A percentile compares a stretch with the other conserved stretches of the same genome.
phyloP scores from a whole-genome alignment of 2,797 vertebrate genomes.

The Chrosomus eos region DNA sequence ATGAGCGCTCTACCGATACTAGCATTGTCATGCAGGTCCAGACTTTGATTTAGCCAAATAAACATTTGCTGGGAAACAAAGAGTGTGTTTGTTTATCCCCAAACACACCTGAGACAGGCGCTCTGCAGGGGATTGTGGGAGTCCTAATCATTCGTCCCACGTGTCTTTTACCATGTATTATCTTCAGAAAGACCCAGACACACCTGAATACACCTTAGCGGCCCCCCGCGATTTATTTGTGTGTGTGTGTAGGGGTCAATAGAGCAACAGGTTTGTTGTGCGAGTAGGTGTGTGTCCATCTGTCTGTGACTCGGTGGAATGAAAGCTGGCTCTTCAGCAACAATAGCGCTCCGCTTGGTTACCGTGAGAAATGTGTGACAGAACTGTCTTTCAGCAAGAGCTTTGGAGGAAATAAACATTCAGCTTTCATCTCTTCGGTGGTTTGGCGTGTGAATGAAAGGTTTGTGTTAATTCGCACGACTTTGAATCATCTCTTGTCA shows the following conservation, averaged over 20 bases:
- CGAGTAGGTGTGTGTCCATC: conserved; percentile 5
- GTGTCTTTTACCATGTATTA: conserved; percentile 41
- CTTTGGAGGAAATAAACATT: conserved; percentile 2
- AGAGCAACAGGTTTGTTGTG: conserved; percentile 22
- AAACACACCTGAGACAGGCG: conserved; percentile 68
- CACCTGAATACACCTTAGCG: conserved; percentile 38
- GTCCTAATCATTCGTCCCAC: conserved; percentile 18
- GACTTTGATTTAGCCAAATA: conserved; percentile 65
- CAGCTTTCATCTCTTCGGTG: not conserved
- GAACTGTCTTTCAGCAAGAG: not conserved
- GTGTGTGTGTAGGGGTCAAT: conserved; percentile 39
- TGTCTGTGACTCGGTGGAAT: conserved; percentile 17
- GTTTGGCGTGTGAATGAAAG: not conserved
- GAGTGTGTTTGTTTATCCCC: conserved; percentile 64
- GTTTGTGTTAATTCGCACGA: not conserved
- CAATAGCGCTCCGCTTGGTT: not conserved
- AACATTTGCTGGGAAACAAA: conserved; percentile 61
- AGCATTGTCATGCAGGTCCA: conserved; percentile 59
- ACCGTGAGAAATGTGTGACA: conserved; percentile 18
- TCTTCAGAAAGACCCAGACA: conserved; percentile 34
- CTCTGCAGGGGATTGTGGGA: conserved; percentile 53
- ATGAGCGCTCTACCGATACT: conserved; percentile 28
- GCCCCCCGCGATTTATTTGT: conserved; percentile 42
- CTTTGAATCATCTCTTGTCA: not conserved
- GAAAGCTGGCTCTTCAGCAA: not conserved